Evolutionary conservation across 2,888 invertebrate species (phyloP).

Genomic region (Elegia similella): DNA sequence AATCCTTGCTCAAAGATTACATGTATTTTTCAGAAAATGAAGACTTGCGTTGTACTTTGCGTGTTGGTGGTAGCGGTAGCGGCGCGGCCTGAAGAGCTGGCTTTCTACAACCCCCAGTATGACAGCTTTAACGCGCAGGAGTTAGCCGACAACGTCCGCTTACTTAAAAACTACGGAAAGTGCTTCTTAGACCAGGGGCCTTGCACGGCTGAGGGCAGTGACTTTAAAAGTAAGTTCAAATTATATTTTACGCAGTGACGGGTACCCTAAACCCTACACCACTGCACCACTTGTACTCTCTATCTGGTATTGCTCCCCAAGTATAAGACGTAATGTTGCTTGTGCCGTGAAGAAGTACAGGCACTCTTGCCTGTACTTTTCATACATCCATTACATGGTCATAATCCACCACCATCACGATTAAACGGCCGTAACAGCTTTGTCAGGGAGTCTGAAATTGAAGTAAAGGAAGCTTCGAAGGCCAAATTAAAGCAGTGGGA

Average conservation of each 20-base stretch:
- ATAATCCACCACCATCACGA: too few relatives aligned
- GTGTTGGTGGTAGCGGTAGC: slow-evolving; percentile 45
- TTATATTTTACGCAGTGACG: not conserved
- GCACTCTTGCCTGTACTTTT: too few relatives aligned
- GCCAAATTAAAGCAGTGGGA: too few relatives aligned
- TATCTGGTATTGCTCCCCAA: too few relatives aligned
- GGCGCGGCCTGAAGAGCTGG: slow-evolving; percentile 57
- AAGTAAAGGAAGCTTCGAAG: too few relatives aligned
- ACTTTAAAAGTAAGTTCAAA: slow-evolving; percentile 85
- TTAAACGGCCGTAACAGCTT: too few relatives aligned
- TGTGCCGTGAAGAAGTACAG: too few relatives aligned
- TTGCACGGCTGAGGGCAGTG: slow-evolving; percentile 86
- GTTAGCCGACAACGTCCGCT: slow-evolving; percentile 82
- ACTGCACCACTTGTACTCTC: too few relatives aligned
- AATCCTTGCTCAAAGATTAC: not conserved
- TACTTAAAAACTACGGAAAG: slow-evolving; percentile 85
- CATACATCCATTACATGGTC: too few relatives aligned
- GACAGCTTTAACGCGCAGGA: slow-evolving; percentile 86
- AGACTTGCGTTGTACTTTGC: slow-evolving; percentile 40
- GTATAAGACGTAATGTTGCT: too few relatives aligned
- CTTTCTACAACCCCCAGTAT: slow-evolving; percentile 83
- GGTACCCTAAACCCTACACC: not conserved
- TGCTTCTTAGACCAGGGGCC: slow-evolving; percentile 85
- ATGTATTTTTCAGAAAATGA: slow-evolving; percentile 41
- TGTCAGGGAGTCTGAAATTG: too few relatives aligned